A percentile compares a stretch with the other conserved stretches of the same genome.
These are phyloP conservation scores for Gila orcuttii DNA, from an alignment of 2,113 vertebrate species.

Conservation along the genomic window DNA sequence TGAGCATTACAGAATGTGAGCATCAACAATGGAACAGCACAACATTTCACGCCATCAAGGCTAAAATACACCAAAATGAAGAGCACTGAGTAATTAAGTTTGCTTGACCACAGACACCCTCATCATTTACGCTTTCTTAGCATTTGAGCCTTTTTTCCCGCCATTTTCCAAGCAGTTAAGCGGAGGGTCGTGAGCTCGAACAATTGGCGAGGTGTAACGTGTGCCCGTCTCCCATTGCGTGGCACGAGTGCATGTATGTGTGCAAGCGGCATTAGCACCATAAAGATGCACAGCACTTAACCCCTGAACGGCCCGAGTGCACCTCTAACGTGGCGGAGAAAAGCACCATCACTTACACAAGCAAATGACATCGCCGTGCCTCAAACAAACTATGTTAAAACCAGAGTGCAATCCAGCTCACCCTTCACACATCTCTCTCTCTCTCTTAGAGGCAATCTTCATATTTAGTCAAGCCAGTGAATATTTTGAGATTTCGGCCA, in stretches of 20 bases:
- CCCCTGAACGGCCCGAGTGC: conserved; percentile 69
- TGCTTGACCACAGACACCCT: conserved; percentile 18
- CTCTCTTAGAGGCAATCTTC: conserved; percentile 51
- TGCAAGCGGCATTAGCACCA: conserved; percentile 19
- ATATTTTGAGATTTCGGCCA: conserved; percentile 91
- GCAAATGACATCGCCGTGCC: conserved; percentile 33
- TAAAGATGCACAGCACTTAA: conserved; percentile 65
- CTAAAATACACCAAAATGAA: neutral
- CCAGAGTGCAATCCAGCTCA: conserved; percentile 16
- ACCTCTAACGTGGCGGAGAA: conserved; percentile 62
- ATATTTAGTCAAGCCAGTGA: conserved; percentile 81
- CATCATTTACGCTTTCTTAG: conserved; percentile 45
- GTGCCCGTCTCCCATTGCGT: neutral
- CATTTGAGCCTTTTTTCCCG: conserved; percentile 2
- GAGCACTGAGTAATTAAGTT: conserved; percentile 33
- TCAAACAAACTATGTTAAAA: conserved; percentile 44
- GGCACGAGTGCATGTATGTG: conserved; percentile 8
- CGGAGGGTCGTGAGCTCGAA: conserved; percentile 28
- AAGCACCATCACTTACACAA: conserved; percentile 52
- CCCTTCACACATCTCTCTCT: conserved; percentile 11
- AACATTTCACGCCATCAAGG: conserved; percentile 31
- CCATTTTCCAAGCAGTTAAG: conserved; percentile 31
- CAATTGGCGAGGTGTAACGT: conserved; percentile 6
- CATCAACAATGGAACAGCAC: neutral
- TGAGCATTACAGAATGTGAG: neutral